Evolutionary conservation across 2,113 vertebrate species (phyloP).

Genomic region (Crotalus horridus): DNA sequence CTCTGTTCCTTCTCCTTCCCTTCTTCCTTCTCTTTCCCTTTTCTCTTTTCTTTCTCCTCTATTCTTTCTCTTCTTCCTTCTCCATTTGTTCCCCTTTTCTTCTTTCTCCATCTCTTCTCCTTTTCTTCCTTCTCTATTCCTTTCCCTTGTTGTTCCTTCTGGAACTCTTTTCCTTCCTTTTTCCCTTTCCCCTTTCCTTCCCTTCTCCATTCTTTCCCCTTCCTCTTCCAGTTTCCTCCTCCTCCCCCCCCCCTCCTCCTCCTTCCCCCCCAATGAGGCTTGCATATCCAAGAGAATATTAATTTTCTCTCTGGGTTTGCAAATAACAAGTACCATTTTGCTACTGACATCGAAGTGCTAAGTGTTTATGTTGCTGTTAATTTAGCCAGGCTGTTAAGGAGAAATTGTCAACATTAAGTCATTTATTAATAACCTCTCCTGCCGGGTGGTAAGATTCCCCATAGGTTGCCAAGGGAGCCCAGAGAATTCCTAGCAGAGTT

Average conservation of each 20-base stretch:
- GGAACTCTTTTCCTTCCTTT: no score
- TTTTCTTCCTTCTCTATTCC: no score
- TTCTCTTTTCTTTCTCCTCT: no score
- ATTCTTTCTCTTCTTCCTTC: no score
- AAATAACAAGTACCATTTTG: not conserved
- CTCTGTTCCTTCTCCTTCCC: not conserved
- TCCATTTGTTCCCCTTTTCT: not conserved
- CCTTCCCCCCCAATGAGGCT: not conserved
- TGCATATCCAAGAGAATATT: not conserved
- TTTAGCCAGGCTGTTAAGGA: not conserved
- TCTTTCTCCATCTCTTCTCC: no score
- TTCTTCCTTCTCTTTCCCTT: not conserved
- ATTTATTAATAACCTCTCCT: not conserved
- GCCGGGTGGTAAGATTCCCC: not conserved
- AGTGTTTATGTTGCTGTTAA: not conserved
- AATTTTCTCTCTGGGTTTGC: not conserved
- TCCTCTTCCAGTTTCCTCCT: no score
- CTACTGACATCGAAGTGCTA: not conserved
- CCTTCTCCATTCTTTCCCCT: not conserved
- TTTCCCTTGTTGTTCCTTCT: not conserved
- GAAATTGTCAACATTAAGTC: not conserved
- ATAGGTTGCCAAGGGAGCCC: not conserved
- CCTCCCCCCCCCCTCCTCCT: no score
- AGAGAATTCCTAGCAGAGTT: not conserved
- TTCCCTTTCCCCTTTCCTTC: no score